Evolutionary conservation across 2,113 vertebrate species (phyloP).

Genomic region (Tupaia chinensis): DNA sequence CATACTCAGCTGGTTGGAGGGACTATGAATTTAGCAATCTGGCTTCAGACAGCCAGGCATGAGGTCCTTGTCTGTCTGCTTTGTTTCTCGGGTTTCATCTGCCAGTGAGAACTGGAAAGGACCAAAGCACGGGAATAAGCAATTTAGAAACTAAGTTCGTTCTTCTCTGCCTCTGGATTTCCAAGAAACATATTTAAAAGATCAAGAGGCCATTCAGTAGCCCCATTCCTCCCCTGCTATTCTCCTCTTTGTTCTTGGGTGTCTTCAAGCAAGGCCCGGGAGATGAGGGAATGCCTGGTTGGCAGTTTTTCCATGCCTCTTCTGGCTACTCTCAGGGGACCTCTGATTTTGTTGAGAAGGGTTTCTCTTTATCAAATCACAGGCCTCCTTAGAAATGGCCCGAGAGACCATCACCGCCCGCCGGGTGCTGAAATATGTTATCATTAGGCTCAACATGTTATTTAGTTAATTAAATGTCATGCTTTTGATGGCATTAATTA

Average conservation of each 20-base stretch:
- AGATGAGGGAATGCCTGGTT: background rate
- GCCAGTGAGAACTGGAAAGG: background rate
- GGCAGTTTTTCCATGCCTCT: rapidly evolving
- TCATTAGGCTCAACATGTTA: constrained; percentile 85
- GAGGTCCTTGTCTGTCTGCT: background rate
- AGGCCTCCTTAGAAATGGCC: constrained; percentile 68
- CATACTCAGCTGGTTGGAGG: background rate
- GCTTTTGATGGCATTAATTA: constrained; percentile 87
- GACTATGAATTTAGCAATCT: background rate
- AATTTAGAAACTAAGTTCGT: background rate
- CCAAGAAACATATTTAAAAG: background rate
- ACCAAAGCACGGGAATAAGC: background rate
- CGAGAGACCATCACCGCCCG: constrained; percentile 78
- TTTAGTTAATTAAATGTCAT: constrained; percentile 89
- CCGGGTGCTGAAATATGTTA: constrained; percentile 83
- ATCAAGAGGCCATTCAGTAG: rapidly evolving
- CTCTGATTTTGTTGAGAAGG: background rate
- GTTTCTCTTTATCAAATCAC: constrained; percentile 62
- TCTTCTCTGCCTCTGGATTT: background rate
- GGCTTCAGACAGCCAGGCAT: background rate
- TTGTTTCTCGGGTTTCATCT: background rate
- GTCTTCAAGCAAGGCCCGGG: background rate
- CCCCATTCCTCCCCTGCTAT: background rate
- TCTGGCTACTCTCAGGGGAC: background rate
- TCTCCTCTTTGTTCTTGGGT: background rate